A percentile compares a stretch with the other conserved stretches of the same genome.
Evolutionary conservation across 2,113 vertebrate genomes (phyloP).

Genomic region (Chamaea fasciata): DNA sequence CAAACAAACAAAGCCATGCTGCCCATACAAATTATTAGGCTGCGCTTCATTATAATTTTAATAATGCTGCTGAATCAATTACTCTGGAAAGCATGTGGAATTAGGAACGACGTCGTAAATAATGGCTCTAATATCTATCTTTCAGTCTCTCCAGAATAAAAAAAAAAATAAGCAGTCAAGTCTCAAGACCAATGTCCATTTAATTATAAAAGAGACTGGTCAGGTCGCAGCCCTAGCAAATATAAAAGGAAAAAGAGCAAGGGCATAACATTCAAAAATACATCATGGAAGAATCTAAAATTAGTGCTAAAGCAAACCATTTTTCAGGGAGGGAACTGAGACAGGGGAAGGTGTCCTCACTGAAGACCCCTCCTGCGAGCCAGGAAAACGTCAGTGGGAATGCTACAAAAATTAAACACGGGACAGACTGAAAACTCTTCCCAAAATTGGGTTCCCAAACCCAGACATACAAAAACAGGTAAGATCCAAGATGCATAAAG

Average conservation of each 20-base stretch:
- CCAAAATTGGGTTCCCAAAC: background rate
- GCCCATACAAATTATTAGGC: background rate
- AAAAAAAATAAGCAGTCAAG: background rate
- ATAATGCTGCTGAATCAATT: background rate
- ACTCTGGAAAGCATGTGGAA: background rate
- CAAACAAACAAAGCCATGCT: background rate
- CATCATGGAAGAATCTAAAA: background rate
- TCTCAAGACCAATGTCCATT: background rate
- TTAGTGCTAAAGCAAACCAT: background rate
- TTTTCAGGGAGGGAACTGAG: background rate
- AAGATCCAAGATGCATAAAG: background rate
- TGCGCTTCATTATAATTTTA: background rate
- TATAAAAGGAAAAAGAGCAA: background rate
- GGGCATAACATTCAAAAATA: background rate
- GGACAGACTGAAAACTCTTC: background rate
- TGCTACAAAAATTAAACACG: background rate
- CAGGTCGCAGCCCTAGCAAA: background rate
- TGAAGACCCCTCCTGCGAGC: background rate
- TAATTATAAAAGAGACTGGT: background rate
- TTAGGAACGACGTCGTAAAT: background rate
- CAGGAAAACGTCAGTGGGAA: background rate
- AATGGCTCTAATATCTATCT: background rate
- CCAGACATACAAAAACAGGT: background rate
- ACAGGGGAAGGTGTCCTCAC: background rate
- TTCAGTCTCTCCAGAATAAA: background rate